Percentiles rank a stretch among this genome's conserved stretches.
These are phyloP conservation scores for Leptopilina boulardi DNA, from an alignment of 1,140 invertebrate genomes.

Conservation along the genomic window DNA sequence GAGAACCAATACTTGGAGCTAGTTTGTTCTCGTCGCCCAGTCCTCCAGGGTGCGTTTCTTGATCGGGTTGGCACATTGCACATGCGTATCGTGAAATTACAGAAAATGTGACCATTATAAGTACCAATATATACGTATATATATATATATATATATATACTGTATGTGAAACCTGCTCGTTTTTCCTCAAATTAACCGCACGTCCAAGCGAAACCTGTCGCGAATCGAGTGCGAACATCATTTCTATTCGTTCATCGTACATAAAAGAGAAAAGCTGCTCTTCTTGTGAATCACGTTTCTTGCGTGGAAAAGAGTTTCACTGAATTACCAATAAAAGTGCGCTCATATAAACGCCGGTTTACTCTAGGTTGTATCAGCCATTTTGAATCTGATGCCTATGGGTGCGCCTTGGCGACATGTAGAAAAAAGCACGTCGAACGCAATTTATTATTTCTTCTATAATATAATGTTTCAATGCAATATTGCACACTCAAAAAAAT, in stretches of 20 bases:
- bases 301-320: slow-evolving; percentile 14
- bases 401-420: not conserved
- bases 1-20: slow-evolving; percentile 61
- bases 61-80: slow-evolving; percentile 45
- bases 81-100: slow-evolving; percentile 23
- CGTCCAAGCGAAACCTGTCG: slow-evolving; percentile 21
- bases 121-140: not conserved
- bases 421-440: not conserved
- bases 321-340: slow-evolving; percentile 21
- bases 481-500: no score
- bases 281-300: slow-evolving; percentile 25
- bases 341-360: not conserved
- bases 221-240: slow-evolving; percentile 27
- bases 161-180: slow-evolving; percentile 22
- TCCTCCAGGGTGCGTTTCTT: slow-evolving; percentile 72
- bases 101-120: slow-evolving; percentile 25
- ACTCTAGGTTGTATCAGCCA: slow-evolving; percentile 23
- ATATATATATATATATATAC: not conserved
- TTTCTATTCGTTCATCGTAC: slow-evolving; percentile 27
- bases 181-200: slow-evolving; percentile 29
- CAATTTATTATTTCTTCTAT: no score
- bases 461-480: no score
- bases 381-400: slow-evolving; percentile 9
- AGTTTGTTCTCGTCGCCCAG: slow-evolving; percentile 71
- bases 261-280: slow-evolving; percentile 30